Conservation (phyloP, 1,140 invertebrate species). For the Lepidurus arcticus region DNA sequence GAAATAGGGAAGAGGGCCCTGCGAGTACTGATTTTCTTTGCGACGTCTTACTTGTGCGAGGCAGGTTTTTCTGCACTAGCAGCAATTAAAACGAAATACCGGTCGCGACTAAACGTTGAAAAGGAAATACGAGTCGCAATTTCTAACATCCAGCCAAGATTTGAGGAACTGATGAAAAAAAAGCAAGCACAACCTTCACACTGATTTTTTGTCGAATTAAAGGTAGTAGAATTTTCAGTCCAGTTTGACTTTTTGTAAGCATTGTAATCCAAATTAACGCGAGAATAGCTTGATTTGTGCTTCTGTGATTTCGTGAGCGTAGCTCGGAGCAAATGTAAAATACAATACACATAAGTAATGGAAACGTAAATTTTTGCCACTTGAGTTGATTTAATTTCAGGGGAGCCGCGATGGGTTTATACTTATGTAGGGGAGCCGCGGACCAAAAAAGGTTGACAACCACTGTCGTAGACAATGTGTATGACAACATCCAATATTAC, state of each 20-base stretch:
- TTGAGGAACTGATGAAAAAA: not conserved
- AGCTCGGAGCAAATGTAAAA: too few species aligned
- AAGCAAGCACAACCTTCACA: not conserved
- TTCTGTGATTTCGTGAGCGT: too few species aligned
- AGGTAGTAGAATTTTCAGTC: not conserved
- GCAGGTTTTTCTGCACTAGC: constrained; percentile 40
- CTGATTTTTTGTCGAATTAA: not conserved
- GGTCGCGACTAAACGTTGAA: constrained; percentile 40
- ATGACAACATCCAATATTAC: too few species aligned
- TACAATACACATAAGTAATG: too few species aligned
- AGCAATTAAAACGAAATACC: constrained; percentile 41
- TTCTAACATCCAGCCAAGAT: constrained; percentile 31
- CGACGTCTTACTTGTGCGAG: constrained; percentile 41
- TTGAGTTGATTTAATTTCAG: too few species aligned
- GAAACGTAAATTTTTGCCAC: too few species aligned
- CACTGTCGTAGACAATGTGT: too few species aligned
- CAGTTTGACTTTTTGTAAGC: not conserved
- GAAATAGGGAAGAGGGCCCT: constrained; percentile 1
- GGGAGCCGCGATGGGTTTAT: too few species aligned
- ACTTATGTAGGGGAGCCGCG: too few species aligned
- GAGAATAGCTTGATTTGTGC: too few species aligned
- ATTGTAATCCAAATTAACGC: not conserved
- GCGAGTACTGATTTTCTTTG: constrained; percentile 37
- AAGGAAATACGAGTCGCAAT: constrained; percentile 42
- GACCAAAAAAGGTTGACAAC: too few species aligned